Evolutionary conservation across 2,888 invertebrate genomes (phyloP), one percentile per base, ranked within the genome.

Genomic region (Alloplasta piceator): DNA sequence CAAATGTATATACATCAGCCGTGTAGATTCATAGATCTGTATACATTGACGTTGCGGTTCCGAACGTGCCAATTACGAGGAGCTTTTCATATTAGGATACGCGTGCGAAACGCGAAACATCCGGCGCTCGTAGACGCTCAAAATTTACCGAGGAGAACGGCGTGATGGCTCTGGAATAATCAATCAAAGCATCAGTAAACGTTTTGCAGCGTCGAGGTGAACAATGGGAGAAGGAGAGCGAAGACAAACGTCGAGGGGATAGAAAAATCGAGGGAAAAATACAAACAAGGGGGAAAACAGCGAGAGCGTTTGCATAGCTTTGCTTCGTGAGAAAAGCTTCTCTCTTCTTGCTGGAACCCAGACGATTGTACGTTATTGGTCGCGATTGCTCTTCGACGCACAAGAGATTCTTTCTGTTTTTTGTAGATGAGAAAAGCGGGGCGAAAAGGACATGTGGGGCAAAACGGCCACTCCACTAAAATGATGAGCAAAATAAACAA

Each of bases 351-450:
- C 5, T 12, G 3, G 26, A 48, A 64, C 39, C 5, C 36, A 12
- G 7, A 39, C 7, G 56, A 58, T 58, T 58, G 43, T 72, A n/a
- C 41, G 71, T 71, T 58, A 48, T 50, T 71, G 38, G n/a, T 63
- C 63, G 43, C 43, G 46, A 43, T 63, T 46, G 46, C 50, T 67
- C 67, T 9, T 16, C 52, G 52, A 67, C 6, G 39, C 39, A 26
- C 38, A 10, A n/a, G 16, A 52, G 50, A 52, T 39, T 66, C 12
- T 41, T 67, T 36, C 38, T 41, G 12, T 14, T n/a, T 10, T 6
- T 26, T 3, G 26, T 26, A 26, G 26, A 26, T 26, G 26, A 26
- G 26, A 26, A 26, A 26, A 26, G 26, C 1, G 26, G 1, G 26
- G 26, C 26, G 26, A 26, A 26, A 26, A 26, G 3, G 3, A 26